Base-by-base conservation (phyloP, 2,888 invertebrate species). In the Odiellus spinosus region DNA sequence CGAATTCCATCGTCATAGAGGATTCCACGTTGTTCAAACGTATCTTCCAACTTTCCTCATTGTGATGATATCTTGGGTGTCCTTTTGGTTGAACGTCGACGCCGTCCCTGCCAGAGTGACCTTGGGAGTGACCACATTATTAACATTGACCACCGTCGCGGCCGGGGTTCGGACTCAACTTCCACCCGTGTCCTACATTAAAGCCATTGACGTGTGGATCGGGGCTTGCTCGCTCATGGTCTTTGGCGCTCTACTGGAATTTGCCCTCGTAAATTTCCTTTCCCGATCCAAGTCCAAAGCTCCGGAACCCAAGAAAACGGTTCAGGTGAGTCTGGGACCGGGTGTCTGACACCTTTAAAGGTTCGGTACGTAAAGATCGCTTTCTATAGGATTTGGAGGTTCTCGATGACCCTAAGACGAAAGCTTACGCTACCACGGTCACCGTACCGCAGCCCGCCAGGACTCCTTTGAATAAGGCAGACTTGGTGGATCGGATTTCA, bases 231-330 rank as follows among this genome's bases (percentile, higher is more conserved):
- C 59, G 61, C 66, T 66, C 3, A 68, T 69, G 56, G 67, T 69
- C 6, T 69, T 69, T 56, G 61, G 64, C 50, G 67, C 68, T 10
- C 61, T 69, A 8, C 56, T 69, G 41, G 69, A 69, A 54, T 69
- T 69, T 58, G 68, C 68, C 2, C 60, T 67, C 21, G 67, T 67
- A 20, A 69, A 68, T 54, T 69, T 68, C 56, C 61, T 67, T 55
- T 67, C 65, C 63, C 54, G 67, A 39, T 63, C 64, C 52, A 53
- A 52, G 42, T 21, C 40, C 4, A 44, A 36, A 33, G 44, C 19
- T 5, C 35, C 42, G 2, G 42, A 47, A 20, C 33, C 43, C 18
- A 45, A 47, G 6, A 39, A 20, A 14, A 18, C 35, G n/a, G n/a
- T n/a, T n/a, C n/a, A n/a, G n/a, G n/a, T n/a, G n/a, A n/a, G n/a